These are phyloP conservation scores for Onychostoma macrolepis DNA, from an alignment of 2,113 vertebrate species.

Conservation along the genomic window DNA sequence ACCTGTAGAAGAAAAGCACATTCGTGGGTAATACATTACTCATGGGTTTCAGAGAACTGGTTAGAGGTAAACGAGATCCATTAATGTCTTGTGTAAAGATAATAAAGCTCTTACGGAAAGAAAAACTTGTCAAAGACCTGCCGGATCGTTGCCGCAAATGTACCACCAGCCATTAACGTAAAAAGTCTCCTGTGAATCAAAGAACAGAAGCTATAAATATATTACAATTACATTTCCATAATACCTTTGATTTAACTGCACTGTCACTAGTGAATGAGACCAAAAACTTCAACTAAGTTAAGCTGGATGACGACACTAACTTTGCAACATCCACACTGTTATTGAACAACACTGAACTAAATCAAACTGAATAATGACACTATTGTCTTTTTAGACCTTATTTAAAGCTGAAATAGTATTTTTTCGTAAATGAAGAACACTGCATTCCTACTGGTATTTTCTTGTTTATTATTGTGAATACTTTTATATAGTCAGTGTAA, in stretches of 20 bases:
- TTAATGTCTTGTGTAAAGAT: background rate
- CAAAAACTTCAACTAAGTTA: no score
- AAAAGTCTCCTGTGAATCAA: background rate
- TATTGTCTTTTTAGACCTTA: background rate
- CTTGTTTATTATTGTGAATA: background rate
- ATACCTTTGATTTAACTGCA: no score
- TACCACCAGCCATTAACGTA: background rate
- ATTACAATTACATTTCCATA: no score
- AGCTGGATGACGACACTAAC: no score
- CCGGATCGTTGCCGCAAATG: background rate
- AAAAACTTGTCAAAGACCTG: background rate
- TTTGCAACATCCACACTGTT: no score
- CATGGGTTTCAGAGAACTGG: background rate
- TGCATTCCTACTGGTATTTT: background rate
- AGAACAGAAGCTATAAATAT: background rate
- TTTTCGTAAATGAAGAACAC: background rate
- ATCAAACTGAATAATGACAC: background rate
- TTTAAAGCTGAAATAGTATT: background rate
- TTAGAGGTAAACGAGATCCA: background rate
- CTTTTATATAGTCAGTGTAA: background rate
- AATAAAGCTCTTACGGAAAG: background rate
- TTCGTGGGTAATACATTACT: background rate
- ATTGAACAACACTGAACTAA: no score
- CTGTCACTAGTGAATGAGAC: no score
- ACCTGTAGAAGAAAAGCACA: constrained; percentile 2